phyloP scores from a whole-genome alignment of 2,888 invertebrate genomes.

The Drosophila sordidapex region DNA sequence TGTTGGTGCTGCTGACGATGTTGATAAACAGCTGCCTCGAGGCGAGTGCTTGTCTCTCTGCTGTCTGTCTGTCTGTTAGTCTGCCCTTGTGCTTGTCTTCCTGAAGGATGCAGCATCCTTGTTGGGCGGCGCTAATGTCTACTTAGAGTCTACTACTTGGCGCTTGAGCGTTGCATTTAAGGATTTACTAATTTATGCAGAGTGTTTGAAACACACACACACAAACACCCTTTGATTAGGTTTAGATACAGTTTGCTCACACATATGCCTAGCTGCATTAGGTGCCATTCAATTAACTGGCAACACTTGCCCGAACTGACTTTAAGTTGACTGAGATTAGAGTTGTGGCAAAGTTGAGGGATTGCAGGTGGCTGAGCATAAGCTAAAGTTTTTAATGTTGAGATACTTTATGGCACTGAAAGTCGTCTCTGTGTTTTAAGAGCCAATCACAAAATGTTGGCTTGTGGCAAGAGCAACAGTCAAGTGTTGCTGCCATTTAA shows the following conservation, averaged over 20 bases:
- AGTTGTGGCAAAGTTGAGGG: not conserved
- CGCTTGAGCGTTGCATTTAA: slow-evolving; percentile 57
- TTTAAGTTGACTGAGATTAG: slow-evolving; percentile 6
- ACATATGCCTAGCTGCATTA: slow-evolving; percentile 22
- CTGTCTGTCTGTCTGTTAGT: not conserved
- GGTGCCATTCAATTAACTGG: slow-evolving; percentile 56
- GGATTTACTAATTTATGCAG: slow-evolving; percentile 67
- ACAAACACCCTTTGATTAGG: slow-evolving; percentile 25
- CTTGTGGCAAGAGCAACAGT: slow-evolving; percentile 22
- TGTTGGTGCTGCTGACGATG: slow-evolving; percentile 26
- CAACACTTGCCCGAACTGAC: slow-evolving; percentile 42
- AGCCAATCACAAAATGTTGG: slow-evolving; percentile 4
- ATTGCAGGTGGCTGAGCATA: not conserved
- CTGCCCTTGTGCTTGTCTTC: not conserved
- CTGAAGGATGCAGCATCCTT: not conserved
- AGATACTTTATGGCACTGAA: not conserved
- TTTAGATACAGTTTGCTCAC: not conserved
- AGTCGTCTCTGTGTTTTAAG: not conserved
- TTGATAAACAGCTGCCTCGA: slow-evolving; percentile 56
- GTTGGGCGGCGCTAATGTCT: slow-evolving; percentile 59
- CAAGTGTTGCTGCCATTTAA: slow-evolving; percentile 49
- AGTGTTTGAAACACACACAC: slow-evolving; percentile 44
- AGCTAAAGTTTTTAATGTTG: not conserved
- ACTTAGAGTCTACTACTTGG: slow-evolving; percentile 51
- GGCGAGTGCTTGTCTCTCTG: slow-evolving; percentile 45